Conservation (phyloP, 2,113 vertebrate genomes). For the Crotophaga sulcirostris region DNA sequence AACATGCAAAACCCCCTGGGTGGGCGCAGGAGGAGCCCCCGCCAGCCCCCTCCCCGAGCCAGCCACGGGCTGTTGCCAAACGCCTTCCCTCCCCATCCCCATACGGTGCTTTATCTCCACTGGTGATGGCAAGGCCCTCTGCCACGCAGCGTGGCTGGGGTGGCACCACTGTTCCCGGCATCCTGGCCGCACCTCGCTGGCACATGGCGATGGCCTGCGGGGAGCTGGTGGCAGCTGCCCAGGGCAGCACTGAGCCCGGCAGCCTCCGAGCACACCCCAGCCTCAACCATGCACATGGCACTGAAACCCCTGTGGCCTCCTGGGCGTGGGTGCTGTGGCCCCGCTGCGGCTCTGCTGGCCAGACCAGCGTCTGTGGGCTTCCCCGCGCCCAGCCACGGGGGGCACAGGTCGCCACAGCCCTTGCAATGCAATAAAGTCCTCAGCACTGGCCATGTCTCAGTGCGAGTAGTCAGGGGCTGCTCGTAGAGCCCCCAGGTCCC, state of each 20-base stretch:
- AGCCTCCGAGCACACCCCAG: neutral
- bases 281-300: neutral
- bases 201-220: neutral
- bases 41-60: neutral
- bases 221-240: neutral
- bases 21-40: neutral
- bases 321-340: neutral
- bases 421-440: constrained; percentile 57
- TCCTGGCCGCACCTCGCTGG: neutral
- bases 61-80: constrained; percentile 39
- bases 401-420: neutral
- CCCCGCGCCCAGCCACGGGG: neutral
- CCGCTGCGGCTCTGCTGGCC: neutral
- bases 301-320: neutral
- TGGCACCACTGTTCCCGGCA: neutral
- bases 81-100: constrained; percentile 35
- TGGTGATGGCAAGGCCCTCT: constrained; percentile 18
- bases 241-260: neutral
- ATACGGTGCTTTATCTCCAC: constrained; percentile 69
- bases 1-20: neutral
- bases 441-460: neutral
- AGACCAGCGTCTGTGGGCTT: neutral
- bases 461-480: neutral
- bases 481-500: neutral
- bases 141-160: neutral